phyloP scores from a whole-genome alignment of 37 sponge, comb jelly and placozoan species.

The Axinella damicornis region DNA sequence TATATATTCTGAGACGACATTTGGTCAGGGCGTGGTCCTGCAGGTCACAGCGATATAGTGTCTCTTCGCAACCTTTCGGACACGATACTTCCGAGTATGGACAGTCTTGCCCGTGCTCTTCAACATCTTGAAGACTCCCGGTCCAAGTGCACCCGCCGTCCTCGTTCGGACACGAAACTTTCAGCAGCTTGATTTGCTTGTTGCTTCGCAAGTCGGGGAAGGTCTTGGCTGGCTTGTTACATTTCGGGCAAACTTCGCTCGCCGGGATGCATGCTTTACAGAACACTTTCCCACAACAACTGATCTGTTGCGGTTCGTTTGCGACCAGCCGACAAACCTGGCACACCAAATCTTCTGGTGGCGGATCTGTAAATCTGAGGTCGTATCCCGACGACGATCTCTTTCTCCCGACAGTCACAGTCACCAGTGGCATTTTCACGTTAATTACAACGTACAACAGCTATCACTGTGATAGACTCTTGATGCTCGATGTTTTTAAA shows the following conservation, averaged over 20 bases:
- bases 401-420: too few species aligned
- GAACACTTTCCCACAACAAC: slow-evolving; percentile 44
- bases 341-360: slow-evolving; percentile 28
- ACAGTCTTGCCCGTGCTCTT: too few species aligned
- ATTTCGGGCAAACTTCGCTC: slow-evolving; percentile 23
- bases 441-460: too few species aligned
- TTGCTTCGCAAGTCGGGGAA: not conserved
- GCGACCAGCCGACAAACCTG: slow-evolving; percentile 20
- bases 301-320: slow-evolving; percentile 16
- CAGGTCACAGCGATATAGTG: too few species aligned
- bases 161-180: slow-evolving; percentile 11
- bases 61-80: too few species aligned
- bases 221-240: not conserved
- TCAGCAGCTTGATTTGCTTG: slow-evolving; percentile 5
- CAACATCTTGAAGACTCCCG: not conserved
- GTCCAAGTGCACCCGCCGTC: slow-evolving; percentile 12
- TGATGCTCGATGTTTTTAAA: too few species aligned
- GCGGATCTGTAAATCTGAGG: slow-evolving; percentile 22
- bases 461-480: too few species aligned
- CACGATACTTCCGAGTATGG: too few species aligned
- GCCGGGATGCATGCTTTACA: slow-evolving; percentile 15
- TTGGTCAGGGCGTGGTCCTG: too few species aligned
- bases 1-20: too few species aligned
- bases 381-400: too few species aligned
- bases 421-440: too few species aligned